Evolutionary conservation across 2,888 invertebrate genomes (phyloP), one percentile per base, ranked within the genome.

Genomic region (Leptopilina drosophilae): DNA sequence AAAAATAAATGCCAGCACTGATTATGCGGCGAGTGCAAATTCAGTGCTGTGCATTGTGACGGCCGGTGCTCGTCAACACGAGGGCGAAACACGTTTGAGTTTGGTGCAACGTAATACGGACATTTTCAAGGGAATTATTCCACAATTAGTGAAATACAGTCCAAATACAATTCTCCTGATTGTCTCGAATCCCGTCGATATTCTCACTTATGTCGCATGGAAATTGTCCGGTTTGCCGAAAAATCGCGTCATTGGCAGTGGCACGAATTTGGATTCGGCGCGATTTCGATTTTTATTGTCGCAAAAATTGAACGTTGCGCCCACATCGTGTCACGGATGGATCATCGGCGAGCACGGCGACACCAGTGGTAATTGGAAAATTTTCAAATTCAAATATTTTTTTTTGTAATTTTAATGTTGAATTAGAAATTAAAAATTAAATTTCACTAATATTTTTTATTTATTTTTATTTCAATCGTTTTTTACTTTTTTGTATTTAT

Each of bases 261-360:
- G 98, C 7, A 98, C 98, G 64, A 98, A 98, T 92, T 93, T 98
- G 87, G 98, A 98, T 92, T 97, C 98, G 0, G 97, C 97, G 0
- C 93, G 98, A 82, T 98, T 98, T 93, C 95, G 98, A 56, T 98
- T 97, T 92, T 93, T 98, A 79, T 93, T 98, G 87, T 97, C 97
- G 0, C 96, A 98, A 90, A 95, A 94, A 86, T 93, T 98, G 77
- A 94, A 95, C 81, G 94, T 98, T 64, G 96, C 97, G 0, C 95
- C 98, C 6, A 95, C 95, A 14, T 97, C 96, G 83, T 96, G 96
- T 88, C 98, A 98, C 90, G 98, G 97, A 0, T 98, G 97, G 94
- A 96, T 98, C 87, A 97, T 98, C 88, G 98, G 98, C 49, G 98
- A 98, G 90, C 98, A 98, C 88, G 98, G 98, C 0, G 98, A 98